Percentiles rank a stretch among this genome's conserved stretches.
phyloP scores from a whole-genome alignment of 2,797 vertebrate species.

The Lacerta viridis region DNA sequence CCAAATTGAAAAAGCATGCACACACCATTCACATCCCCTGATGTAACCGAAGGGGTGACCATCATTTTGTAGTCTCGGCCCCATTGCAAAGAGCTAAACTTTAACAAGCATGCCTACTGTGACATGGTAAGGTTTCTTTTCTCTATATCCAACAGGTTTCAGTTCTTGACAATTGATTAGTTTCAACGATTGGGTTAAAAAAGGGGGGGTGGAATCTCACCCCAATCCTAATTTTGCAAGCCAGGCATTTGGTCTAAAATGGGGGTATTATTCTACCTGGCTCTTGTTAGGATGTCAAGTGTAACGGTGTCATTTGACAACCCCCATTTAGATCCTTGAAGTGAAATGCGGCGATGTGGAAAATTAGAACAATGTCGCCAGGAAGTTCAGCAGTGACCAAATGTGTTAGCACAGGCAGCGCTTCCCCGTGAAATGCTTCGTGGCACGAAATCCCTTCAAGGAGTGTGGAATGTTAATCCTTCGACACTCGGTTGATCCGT shows the following conservation, averaged over 20 bases:
- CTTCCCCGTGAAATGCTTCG: slow-evolving; percentile 17
- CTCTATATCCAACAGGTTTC: not conserved
- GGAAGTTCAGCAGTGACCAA: slow-evolving; percentile 44
- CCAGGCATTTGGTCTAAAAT: not conserved
- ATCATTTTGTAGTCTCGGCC: not conserved
- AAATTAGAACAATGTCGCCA: slow-evolving; percentile 28
- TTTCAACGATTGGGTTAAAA: not conserved
- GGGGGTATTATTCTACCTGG: not conserved
- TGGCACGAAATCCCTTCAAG: slow-evolving; percentile 44
- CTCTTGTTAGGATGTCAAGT: slow-evolving; percentile 16
- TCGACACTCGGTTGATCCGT: not conserved
- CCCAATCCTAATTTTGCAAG: not conserved
- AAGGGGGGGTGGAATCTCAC: too few species aligned
- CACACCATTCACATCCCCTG: not conserved
- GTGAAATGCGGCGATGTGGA: slow-evolving; percentile 22
- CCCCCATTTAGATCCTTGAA: slow-evolving; percentile 36
- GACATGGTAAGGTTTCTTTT: not conserved
- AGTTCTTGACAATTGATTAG: slow-evolving; percentile 1
- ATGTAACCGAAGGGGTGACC: not conserved
- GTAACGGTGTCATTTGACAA: slow-evolving; percentile 35
- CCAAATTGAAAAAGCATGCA: too few species aligned
- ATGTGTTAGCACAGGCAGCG: not conserved
- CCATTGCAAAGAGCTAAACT: not conserved
- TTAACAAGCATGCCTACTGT: not conserved
- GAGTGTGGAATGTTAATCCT: slow-evolving; percentile 8